phyloP scores from a whole-genome alignment of 2,113 vertebrate species.

The Strigops habroptila region DNA sequence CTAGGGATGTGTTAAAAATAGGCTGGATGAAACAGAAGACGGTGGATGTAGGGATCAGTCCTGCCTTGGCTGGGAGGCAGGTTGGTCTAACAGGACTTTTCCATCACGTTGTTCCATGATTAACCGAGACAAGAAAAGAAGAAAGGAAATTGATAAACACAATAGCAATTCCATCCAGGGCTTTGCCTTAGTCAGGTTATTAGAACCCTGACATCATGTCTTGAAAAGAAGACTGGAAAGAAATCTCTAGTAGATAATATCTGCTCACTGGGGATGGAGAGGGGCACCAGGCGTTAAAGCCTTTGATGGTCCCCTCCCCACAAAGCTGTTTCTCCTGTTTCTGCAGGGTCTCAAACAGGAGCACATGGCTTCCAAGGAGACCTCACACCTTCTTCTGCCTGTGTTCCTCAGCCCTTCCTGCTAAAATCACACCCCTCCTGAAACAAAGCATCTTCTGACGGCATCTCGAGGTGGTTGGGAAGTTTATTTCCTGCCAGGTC shows the following conservation, averaged over 20 bases:
- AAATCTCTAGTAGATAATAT: background rate
- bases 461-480: background rate
- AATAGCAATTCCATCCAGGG: background rate
- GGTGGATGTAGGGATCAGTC: background rate
- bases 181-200: conserved; percentile 36
- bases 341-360: background rate
- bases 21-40: background rate
- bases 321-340: rapidly evolving
- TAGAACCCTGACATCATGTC: conserved; percentile 61
- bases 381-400: background rate
- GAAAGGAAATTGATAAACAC: conserved; percentile 49
- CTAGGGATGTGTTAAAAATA: conserved; percentile 35
- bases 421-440: background rate
- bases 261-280: background rate
- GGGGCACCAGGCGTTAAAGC: background rate
- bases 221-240: conserved; percentile 55
- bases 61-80: conserved; percentile 46
- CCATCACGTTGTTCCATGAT: conserved; percentile 24
- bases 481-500: background rate
- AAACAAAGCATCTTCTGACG: background rate
- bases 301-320: background rate
- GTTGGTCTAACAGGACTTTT: conserved; percentile 42
- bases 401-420: background rate
- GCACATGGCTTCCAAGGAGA: background rate
- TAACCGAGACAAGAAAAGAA: background rate